Percentiles rank a stretch among this genome's conserved stretches.
phyloP scores from a whole-genome alignment of 2,888 invertebrate genomes.

The Stenchaetothrips biformis region DNA sequence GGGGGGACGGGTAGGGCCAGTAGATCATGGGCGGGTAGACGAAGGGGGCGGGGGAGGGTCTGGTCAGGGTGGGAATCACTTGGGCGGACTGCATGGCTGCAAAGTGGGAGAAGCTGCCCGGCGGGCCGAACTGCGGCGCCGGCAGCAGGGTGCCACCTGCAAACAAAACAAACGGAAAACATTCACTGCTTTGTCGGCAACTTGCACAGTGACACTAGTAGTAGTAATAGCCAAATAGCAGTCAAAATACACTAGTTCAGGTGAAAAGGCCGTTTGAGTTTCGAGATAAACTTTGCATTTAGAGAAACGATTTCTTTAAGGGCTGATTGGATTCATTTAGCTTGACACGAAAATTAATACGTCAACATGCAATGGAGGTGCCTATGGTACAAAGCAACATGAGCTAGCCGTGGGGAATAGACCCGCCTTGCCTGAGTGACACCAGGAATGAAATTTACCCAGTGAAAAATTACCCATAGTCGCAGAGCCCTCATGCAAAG shows the following conservation, averaged over 20 bases:
- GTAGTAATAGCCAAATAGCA: background rate
- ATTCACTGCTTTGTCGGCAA: constrained; percentile 19
- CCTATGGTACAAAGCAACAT: constrained; percentile 14
- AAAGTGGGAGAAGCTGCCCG: constrained; percentile 32
- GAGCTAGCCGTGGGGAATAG: background rate
- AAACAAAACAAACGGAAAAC: background rate
- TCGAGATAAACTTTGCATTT: no score
- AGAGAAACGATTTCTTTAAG: background rate
- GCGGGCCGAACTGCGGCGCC: constrained; percentile 35
- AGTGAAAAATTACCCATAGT: background rate
- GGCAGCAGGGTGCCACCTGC: constrained; percentile 34
- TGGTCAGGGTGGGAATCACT: constrained; percentile 32
- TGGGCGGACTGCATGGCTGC: constrained; percentile 8
- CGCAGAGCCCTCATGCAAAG: constrained; percentile 15
- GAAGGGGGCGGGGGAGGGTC: constrained; percentile 35
- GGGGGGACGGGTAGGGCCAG: constrained; percentile 39
- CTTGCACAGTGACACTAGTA: no score
- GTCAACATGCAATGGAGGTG: background rate
- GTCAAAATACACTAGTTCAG: background rate
- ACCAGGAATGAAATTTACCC: constrained; percentile 13
- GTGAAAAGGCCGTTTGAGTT: no score
- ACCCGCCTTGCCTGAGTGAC: background rate
- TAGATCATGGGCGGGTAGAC: constrained; percentile 38
- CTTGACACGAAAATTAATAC: background rate
- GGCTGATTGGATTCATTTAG: background rate